These are phyloP conservation scores for Dolichomitus sp. DNA, from an alignment of 2,888 invertebrate species.

Conservation along the genomic window DNA sequence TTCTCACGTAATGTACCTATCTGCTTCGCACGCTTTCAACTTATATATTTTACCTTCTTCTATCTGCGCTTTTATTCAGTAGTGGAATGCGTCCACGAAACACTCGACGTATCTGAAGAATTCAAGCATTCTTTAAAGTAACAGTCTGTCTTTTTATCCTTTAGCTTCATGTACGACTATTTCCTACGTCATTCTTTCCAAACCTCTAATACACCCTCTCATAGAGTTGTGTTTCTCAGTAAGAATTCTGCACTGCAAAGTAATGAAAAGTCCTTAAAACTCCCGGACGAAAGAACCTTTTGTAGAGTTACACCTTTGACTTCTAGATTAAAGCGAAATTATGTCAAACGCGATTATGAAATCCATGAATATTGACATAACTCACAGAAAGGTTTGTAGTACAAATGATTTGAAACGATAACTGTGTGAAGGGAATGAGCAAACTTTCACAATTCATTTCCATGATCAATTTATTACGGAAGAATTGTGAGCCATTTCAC, in stretches of 20 bases:
- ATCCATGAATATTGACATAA: background rate
- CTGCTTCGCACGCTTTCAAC: conserved; percentile 23
- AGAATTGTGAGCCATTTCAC: background rate
- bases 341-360: background rate
- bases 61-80: background rate
- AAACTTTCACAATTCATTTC: background rate
- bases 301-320: background rate
- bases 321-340: background rate
- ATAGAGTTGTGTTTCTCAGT: background rate
- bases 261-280: background rate
- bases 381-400: background rate
- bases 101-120: conserved; percentile 63
- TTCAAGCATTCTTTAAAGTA: conserved; percentile 52
- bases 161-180: background rate
- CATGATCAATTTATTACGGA: background rate
- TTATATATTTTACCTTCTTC: conserved; percentile 10
- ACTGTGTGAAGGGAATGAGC: background rate
- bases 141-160: conserved; percentile 4
- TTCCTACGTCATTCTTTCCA: background rate
- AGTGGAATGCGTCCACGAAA: conserved; percentile 30
- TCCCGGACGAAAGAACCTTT: background rate
- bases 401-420: background rate
- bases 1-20: conserved; percentile 41
- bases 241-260: background rate
- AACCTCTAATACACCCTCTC: background rate